Evolutionary conservation across 2,888 invertebrate species (phyloP), one percentile per base, ranked within the genome.

Genomic region (Heliconius erato): DNA sequence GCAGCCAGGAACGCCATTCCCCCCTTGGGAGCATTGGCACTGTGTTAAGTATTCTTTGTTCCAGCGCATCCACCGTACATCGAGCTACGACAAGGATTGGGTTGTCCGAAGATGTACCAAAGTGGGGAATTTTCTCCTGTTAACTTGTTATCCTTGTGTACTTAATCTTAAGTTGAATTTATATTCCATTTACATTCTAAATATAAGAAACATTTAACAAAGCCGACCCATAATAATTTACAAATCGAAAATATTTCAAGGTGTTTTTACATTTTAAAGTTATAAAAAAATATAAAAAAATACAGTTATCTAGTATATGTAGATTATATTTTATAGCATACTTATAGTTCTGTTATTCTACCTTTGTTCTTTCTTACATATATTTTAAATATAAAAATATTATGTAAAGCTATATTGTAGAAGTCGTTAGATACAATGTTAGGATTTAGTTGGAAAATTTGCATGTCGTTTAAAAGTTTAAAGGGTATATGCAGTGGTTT

Each of bases 401-500:
- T 65, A 26, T 65, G 26, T 14, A 26, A 26, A 65, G 65, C 26
- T 72, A 72, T 72, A 72, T 72, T 44, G 71, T 72, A 44, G 40
- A 6, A 12, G 71, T 44, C 40, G n/a, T 59, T 74, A 59, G 32
- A 54, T 59, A 74, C 32, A 59, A 74, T 74, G 32, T 32, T 74
- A 74, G 54, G 32, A 74, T 76, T 76, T 76, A 63, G 59, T 76
- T 63, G 9, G n/a, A 35, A 28, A 63, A 28, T 76, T 9, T 63
- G 59, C 59, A 63, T 63, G 63, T 63, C 32, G 16, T 16, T 76
- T 59, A 59, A 59, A 76, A 76, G n/a, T 76, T 63, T 35, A 76
- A 63, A 76, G 59, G 59, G 32, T 35, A 76, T n/a, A 59, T 59
- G 63, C 35, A 76, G 32, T 35, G n/a, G 76, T 63, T 76, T 74